A percentile compares a stretch with the other conserved stretches of the same genome.
phyloP scores from a whole-genome alignment of 2,797 vertebrate species.

The Eutrigla gurnardus region DNA sequence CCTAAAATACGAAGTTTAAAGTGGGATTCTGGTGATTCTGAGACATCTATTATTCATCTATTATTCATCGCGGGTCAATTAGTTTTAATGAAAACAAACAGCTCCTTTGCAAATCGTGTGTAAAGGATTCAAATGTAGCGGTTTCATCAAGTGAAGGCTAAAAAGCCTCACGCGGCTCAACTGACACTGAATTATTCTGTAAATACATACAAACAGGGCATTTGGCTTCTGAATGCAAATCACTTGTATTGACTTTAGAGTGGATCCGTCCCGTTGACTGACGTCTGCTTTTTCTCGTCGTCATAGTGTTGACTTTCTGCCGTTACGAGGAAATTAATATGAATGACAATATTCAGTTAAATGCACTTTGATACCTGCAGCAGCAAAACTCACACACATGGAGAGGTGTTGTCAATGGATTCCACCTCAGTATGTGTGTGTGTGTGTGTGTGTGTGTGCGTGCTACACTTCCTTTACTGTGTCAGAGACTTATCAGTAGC shows the following conservation, averaged over 20 bases:
- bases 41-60: slow-evolving; percentile 5
- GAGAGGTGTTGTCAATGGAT: background rate
- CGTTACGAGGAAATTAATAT: background rate
- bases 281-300: background rate
- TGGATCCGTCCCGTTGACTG: background rate
- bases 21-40: background rate
- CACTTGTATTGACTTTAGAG: background rate
- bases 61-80: background rate
- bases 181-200: background rate
- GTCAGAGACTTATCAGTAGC: slow-evolving; percentile 47
- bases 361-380: slow-evolving; percentile 5
- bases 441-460: background rate
- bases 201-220: slow-evolving; percentile 10
- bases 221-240: background rate
- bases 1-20: background rate
- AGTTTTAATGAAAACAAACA: background rate
- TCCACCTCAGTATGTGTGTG: background rate
- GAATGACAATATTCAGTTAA: slow-evolving; percentile 8
- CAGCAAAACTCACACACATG: background rate
- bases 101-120: background rate
- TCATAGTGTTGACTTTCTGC: background rate
- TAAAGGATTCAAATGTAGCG: background rate
- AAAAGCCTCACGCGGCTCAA: background rate
- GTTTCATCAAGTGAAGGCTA: background rate
- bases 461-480: slow-evolving; percentile 34